Evolutionary conservation across 2,797 vertebrate species (phyloP).

Genomic region (Enoplosus armatus): DNA sequence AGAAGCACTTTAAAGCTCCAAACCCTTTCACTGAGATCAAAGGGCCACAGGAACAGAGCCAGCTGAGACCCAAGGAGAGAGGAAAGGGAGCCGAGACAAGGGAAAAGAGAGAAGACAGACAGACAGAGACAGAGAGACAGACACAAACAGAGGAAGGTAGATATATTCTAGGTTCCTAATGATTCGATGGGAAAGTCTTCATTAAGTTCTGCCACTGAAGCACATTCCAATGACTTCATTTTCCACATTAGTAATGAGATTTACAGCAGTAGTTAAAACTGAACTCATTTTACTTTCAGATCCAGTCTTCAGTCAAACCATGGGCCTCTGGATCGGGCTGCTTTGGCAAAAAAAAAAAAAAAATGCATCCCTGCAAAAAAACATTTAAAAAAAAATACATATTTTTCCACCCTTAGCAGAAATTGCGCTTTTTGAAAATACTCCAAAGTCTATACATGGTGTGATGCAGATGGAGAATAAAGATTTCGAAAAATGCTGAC

Average conservation of each 20-base stretch:
- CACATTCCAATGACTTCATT: constrained; percentile 40
- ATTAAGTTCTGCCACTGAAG: constrained; percentile 41
- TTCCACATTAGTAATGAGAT: constrained; percentile 42
- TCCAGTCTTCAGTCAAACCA: constrained; percentile 3
- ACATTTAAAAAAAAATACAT: constrained; percentile 19
- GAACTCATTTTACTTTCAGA: neutral
- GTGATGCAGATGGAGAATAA: constrained; percentile 18
- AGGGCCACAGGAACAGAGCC: constrained; percentile 79
- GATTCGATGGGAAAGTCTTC: constrained; percentile 49
- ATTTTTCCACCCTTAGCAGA: neutral
- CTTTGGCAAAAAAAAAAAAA: neutral
- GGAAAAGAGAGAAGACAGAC: constrained; percentile 49
- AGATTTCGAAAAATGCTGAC: constrained; percentile 10
- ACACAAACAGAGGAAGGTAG: constrained; percentile 49
- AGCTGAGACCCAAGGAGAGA: constrained; percentile 74
- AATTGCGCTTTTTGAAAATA: neutral
- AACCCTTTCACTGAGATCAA: constrained; percentile 85
- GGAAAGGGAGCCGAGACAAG: constrained; percentile 64
- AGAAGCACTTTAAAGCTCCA: constrained; percentile 85
- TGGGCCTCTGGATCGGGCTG: neutral
- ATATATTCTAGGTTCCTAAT: constrained; percentile 41
- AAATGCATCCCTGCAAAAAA: neutral
- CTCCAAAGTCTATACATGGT: neutral
- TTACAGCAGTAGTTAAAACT: constrained; percentile 30
- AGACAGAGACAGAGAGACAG: constrained; percentile 44